phyloP scores from a whole-genome alignment of 2,888 invertebrate species.

The Chloroclystis v-ata region DNA sequence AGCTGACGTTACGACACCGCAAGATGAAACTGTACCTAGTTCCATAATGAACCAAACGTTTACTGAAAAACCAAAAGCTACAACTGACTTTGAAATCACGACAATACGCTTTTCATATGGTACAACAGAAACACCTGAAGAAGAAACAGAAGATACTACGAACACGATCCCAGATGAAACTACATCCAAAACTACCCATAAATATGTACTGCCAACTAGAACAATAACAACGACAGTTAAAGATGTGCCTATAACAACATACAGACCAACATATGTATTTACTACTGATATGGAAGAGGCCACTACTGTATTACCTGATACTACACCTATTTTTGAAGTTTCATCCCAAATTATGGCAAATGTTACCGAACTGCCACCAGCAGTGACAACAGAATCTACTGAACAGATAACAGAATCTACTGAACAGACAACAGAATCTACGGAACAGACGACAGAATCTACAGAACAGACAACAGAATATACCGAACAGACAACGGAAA shows the following conservation, averaged over 20 bases:
- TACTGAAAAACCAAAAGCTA: conserved; percentile 38
- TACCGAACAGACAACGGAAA: conserved; percentile 32
- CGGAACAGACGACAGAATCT: conserved; percentile 33
- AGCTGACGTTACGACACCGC: conserved; percentile 63
- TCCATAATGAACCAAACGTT: conserved; percentile 46
- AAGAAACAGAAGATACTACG: conserved; percentile 38
- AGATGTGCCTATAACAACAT: conserved; percentile 61
- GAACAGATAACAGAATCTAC: conserved; percentile 19
- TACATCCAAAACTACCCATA: conserved; percentile 48
- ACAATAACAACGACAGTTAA: conserved; percentile 43
- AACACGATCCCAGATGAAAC: conserved; percentile 35
- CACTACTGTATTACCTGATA: conserved; percentile 49
- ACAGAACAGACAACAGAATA: conserved; percentile 16
- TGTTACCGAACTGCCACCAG: conserved; percentile 32
- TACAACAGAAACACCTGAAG: conserved; percentile 52
- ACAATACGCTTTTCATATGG: conserved; percentile 69
- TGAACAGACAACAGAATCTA: conserved; percentile 32
- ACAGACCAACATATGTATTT: conserved; percentile 58
- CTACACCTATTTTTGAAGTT: conserved; percentile 49
- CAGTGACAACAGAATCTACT: conserved; percentile 29
- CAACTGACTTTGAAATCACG: conserved; percentile 63
- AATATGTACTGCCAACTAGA: conserved; percentile 50
- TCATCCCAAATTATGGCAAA: conserved; percentile 54
- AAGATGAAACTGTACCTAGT: conserved; percentile 50
- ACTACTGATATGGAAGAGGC: conserved; percentile 52